Evolutionary conservation across 2,797 vertebrate genomes (phyloP).

Genomic region (Sebastes paucispinis): DNA sequence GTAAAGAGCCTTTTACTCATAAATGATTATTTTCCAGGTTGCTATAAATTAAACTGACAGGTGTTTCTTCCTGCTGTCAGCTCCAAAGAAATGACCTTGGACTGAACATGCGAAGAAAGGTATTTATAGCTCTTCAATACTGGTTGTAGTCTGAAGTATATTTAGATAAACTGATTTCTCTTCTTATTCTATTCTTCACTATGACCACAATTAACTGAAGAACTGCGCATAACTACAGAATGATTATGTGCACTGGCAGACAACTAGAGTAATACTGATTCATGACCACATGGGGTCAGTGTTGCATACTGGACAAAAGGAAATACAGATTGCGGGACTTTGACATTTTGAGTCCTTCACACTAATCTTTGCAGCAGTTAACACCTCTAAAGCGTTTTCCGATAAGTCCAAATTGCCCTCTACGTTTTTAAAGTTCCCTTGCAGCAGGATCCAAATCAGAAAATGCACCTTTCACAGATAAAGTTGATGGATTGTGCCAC

Average conservation of each 20-base stretch:
- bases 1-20: background rate
- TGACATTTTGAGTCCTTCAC: slow-evolving; percentile 73
- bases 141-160: background rate
- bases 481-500: slow-evolving; percentile 34
- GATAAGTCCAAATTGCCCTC: slow-evolving; percentile 67
- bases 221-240: background rate
- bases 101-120: background rate
- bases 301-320: slow-evolving; percentile 42
- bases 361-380: slow-evolving; percentile 64
- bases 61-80: background rate
- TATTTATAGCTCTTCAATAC: background rate
- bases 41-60: slow-evolving; percentile 20
- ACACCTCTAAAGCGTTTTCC: slow-evolving; percentile 58
- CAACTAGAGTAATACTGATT: background rate
- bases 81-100: background rate
- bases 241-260: background rate
- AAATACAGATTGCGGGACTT: slow-evolving; percentile 7
- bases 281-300: slow-evolving; percentile 67
- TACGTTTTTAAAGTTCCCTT: slow-evolving; percentile 43
- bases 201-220: background rate
- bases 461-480: slow-evolving; percentile 55
- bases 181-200: background rate
- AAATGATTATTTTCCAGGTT: background rate
- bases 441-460: slow-evolving; percentile 24
- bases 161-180: background rate